These are phyloP conservation scores for Chaetodon trifasciatus DNA, from an alignment of 2,797 vertebrate genomes.

Conservation along the genomic window DNA sequence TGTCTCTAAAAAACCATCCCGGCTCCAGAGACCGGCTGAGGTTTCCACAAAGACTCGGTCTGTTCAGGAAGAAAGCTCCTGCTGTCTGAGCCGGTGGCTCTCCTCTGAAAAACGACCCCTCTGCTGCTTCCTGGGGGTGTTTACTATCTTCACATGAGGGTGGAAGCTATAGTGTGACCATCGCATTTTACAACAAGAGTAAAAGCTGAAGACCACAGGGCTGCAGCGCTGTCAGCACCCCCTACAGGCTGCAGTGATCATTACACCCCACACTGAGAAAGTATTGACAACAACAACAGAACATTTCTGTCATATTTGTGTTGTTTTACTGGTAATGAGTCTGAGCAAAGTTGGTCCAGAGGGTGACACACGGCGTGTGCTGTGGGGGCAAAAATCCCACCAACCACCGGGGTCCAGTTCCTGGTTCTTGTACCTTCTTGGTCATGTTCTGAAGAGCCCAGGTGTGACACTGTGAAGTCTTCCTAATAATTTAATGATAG, in stretches of 20 bases:
- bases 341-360: background rate
- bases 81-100: conserved; percentile 27
- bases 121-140: conserved; percentile 37
- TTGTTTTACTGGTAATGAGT: background rate
- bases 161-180: conserved; percentile 12
- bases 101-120: conserved; percentile 25
- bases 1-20: conserved; percentile 42
- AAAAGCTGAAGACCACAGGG: background rate
- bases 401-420: background rate
- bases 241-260: conserved; percentile 12
- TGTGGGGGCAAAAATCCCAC: background rate
- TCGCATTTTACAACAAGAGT: background rate
- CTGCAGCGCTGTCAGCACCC: conserved; percentile 16
- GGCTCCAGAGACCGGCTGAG: conserved; percentile 48
- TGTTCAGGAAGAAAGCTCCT: conserved; percentile 36
- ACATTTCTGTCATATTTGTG: too few relatives aligned
- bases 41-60: conserved; percentile 62
- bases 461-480: background rate
- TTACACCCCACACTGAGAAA: background rate
- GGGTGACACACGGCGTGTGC: background rate
- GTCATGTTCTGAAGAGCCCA: background rate
- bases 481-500: background rate
- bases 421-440: background rate
- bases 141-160: conserved; percentile 39
- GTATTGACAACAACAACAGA: background rate